These are phyloP conservation scores for Octodon degus DNA, from an alignment of 2,113 vertebrate genomes.

Conservation along the genomic window DNA sequence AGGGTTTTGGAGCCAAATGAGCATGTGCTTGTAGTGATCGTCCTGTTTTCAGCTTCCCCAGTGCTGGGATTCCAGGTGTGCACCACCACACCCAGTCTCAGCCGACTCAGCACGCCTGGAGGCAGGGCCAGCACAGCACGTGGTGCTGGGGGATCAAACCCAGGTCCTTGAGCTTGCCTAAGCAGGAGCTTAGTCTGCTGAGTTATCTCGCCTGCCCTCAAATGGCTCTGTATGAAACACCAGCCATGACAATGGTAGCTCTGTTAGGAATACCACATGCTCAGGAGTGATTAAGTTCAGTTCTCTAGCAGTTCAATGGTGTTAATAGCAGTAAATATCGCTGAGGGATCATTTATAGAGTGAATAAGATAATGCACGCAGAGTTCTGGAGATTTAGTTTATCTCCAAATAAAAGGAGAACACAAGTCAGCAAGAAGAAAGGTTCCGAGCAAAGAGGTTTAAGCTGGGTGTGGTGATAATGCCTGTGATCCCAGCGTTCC, in stretches of 20 bases:
- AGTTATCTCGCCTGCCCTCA: not conserved
- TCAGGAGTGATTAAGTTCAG: not conserved
- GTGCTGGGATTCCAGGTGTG: too few species aligned
- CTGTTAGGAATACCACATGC: too few species aligned
- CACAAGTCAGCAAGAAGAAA: not conserved
- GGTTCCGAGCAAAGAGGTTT: not conserved
- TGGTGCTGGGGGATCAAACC: too few species aligned
- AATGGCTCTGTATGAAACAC: accelerated
- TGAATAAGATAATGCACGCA: not conserved
- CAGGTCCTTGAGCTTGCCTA: too few species aligned
- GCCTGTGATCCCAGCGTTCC: not conserved
- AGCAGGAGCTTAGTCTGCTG: too few species aligned
- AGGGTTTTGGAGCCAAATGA: not conserved
- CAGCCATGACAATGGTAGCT: not conserved
- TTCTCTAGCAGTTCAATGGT: not conserved
- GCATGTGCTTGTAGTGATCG: too few species aligned
- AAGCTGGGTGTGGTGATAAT: not conserved
- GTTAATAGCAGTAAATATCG: not conserved
- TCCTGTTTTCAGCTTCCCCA: too few species aligned
- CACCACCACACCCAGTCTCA: too few species aligned
- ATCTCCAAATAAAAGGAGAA: not conserved
- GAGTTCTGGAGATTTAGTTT: not conserved
- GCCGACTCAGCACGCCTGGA: too few species aligned
- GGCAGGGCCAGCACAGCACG: too few species aligned
- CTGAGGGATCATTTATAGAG: not conserved